Conservation (phyloP, 2,113 vertebrate species). For the Osmerus eperlanus region DNA sequence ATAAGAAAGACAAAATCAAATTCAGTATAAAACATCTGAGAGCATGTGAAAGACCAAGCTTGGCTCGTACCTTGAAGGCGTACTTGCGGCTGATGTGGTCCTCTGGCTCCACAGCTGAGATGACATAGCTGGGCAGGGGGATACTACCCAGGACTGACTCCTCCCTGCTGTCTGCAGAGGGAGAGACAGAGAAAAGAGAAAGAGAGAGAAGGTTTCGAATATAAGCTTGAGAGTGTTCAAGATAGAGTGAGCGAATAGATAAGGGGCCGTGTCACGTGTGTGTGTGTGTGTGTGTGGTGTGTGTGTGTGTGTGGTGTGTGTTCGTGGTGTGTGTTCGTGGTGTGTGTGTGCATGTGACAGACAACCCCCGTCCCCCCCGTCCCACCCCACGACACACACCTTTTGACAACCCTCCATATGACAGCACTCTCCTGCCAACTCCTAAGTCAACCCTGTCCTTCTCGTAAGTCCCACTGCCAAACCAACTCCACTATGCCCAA, state of each 20-base stretch:
- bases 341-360: too few species aligned
- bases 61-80: constrained; percentile 86
- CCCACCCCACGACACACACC: background rate
- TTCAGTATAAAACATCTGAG: background rate
- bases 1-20: background rate
- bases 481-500: background rate
- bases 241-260: background rate
- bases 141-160: constrained; percentile 91
- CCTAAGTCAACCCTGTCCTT: background rate
- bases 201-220: constrained; percentile 5
- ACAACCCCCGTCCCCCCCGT: background rate
- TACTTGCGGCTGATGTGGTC: constrained; percentile 94
- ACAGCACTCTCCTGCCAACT: background rate
- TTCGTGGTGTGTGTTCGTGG: too few species aligned
- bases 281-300: background rate
- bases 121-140: constrained; percentile 89
- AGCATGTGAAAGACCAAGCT: background rate
- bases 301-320: background rate
- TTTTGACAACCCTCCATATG: background rate
- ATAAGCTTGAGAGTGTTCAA: background rate
- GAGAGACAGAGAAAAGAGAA: constrained; percentile 19
- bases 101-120: constrained; percentile 81
- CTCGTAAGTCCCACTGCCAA: background rate
- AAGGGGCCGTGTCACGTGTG: background rate
- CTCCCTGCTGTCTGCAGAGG: constrained; percentile 88